Base-by-base conservation (phyloP, 2,888 invertebrate genomes). In the Stenurella melanura region DNA sequence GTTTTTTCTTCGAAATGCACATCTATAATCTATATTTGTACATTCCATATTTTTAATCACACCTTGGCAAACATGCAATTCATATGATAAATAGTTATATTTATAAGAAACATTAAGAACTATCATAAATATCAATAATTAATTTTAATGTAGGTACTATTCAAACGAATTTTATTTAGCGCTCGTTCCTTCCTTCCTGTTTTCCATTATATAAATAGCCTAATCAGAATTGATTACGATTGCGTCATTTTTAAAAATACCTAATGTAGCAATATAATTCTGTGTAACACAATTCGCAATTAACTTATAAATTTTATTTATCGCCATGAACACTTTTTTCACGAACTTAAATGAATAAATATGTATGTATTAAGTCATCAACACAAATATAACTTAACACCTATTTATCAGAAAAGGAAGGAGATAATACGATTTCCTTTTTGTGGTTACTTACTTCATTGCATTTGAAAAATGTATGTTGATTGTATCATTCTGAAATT, bases 161-260 rank as follows among this genome's bases (percentile, higher is more conserved):
- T 50, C n/a, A 12, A 50, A 17, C 50, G n/a, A 17, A 50, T n/a
- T n/a, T 50, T 50, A 42, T 12, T 42, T 42, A 42, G 7, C 42
- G 12, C 12, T 50, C n/a, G 12, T 50, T 50, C 1, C n/a, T 50
- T 50, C 4, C 50, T 50, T 50, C 54, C 50, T 21, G 71, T 72
- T 50, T 72, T 63, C 7, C 15, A 42, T 54, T 50, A 56, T 17
- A 63, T 34, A 61, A 61, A 61, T 61, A 61, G n/a, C 30, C 26
- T 34, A 50, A 34, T 63, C n/a, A 17, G n/a, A 5, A 63, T 21
- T 42, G 71, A 19, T 34, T 17, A 6, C 42, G 50, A 54, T 72
- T 63, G 56, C 60, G 74, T 77, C 73, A 77, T 19, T 66, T 58
- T 64, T 77, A 68, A 74, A 73, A 72, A 67, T 75, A 67, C 58